These are phyloP conservation scores for Pollenia amentaria DNA, from an alignment of 2,888 invertebrate genomes.

Conservation along the genomic window DNA sequence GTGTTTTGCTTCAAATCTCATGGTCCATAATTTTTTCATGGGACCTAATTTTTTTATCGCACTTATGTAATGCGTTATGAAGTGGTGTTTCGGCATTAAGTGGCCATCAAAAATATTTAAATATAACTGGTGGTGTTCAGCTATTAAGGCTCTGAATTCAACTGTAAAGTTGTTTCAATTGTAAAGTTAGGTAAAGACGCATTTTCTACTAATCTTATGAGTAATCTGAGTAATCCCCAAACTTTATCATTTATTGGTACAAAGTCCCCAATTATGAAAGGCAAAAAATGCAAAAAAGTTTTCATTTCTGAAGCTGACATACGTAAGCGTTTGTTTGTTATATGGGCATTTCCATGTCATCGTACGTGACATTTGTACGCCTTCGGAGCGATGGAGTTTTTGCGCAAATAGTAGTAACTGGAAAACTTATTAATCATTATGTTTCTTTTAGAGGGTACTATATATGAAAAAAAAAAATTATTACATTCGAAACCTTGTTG, in stretches of 20 bases:
- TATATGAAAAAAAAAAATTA: no score
- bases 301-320: constrained; percentile 66
- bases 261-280: constrained; percentile 59
- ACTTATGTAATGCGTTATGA: constrained; percentile 65
- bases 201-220: constrained; percentile 48
- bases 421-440: no score
- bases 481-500: no score
- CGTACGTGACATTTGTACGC: no score
- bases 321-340: constrained; percentile 50
- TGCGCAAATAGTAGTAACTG: no score
- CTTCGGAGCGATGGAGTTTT: no score
- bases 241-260: constrained; percentile 58
- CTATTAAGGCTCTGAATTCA: constrained; percentile 43
- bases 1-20: constrained; percentile 64
- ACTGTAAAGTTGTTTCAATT: constrained; percentile 41
- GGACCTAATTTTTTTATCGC: constrained; percentile 65
- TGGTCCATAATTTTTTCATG: constrained; percentile 62
- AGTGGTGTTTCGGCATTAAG: constrained; percentile 59
- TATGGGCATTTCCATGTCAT: no score
- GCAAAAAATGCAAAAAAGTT: constrained; percentile 60
- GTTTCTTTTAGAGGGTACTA: no score
- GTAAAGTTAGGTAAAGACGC: constrained; percentile 53
- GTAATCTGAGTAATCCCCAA: constrained; percentile 60
- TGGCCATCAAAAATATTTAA: constrained; percentile 57
- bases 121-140: constrained; percentile 56